phyloP scores from a whole-genome alignment of 2,888 invertebrate genomes.

The Pocota personata region DNA sequence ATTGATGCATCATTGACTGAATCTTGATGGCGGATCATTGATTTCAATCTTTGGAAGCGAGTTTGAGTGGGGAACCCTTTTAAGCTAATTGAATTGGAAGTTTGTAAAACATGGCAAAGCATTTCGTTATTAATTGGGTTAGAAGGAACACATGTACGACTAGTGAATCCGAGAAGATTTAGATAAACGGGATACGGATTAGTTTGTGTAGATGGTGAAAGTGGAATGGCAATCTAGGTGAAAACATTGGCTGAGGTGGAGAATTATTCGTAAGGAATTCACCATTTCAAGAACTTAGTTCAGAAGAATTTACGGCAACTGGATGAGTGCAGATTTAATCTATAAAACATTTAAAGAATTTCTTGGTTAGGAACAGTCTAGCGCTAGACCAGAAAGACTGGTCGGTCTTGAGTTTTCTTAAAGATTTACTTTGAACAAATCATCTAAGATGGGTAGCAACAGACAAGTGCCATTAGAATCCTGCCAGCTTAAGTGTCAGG shows the following conservation, averaged over 20 bases:
- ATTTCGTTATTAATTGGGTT: background rate
- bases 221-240: background rate
- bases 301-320: no score
- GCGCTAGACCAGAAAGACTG: no score
- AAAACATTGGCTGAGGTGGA: no score
- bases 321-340: no score
- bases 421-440: no score
- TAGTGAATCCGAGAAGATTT: background rate
- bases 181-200: background rate
- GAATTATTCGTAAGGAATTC: no score
- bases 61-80: background rate
- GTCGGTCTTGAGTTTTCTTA: no score
- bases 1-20: constrained; percentile 42
- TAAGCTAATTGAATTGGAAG: constrained; percentile 9
- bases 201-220: background rate
- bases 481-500: no score
- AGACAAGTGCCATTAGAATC: no score
- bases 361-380: no score
- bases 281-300: background rate
- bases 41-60: background rate
- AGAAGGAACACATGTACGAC: background rate
- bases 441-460: no score
- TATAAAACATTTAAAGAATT: no score
- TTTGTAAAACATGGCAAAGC: background rate
- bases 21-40: constrained; percentile 33